These are phyloP conservation scores for Dasypogon diadema DNA, from an alignment of 2,888 invertebrate species.

Conservation along the genomic window DNA sequence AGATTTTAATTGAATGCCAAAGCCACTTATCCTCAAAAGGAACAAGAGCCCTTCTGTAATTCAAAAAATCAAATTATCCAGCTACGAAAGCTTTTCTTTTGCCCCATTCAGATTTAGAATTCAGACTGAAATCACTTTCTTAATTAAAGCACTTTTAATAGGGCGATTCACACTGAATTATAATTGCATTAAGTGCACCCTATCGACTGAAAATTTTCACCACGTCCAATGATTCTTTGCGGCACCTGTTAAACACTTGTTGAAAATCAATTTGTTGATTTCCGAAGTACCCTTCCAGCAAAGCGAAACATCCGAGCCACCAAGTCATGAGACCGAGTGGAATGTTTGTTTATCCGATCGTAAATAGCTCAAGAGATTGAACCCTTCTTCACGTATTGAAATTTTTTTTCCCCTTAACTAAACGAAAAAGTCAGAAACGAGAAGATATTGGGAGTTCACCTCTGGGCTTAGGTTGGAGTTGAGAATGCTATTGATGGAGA, in stretches of 20 bases:
- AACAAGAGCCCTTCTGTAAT: too few species aligned
- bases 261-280: conserved; percentile 54
- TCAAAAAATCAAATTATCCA: not conserved
- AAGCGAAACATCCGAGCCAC: conserved; percentile 42
- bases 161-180: conserved; percentile 8
- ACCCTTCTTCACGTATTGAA: conserved; percentile 50
- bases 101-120: conserved; percentile 29
- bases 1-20: not conserved
- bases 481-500: not conserved
- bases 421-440: conserved; percentile 8
- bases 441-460: conserved; percentile 24
- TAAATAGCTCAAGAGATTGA: conserved; percentile 51
- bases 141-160: conserved; percentile 17
- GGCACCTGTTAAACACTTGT: conserved; percentile 54
- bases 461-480: not conserved
- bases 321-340: conserved; percentile 38
- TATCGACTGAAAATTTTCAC: conserved; percentile 28
- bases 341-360: conserved; percentile 51
- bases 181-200: conserved; percentile 47
- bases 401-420: conserved; percentile 25
- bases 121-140: conserved; percentile 5
- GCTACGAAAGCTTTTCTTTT: conserved; percentile 3
- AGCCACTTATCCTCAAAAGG: too few species aligned
- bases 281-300: conserved; percentile 49
- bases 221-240: conserved; percentile 26